These are phyloP conservation scores for Mirza zaza DNA, from an alignment of 2,113 vertebrate species.

Conservation along the genomic window DNA sequence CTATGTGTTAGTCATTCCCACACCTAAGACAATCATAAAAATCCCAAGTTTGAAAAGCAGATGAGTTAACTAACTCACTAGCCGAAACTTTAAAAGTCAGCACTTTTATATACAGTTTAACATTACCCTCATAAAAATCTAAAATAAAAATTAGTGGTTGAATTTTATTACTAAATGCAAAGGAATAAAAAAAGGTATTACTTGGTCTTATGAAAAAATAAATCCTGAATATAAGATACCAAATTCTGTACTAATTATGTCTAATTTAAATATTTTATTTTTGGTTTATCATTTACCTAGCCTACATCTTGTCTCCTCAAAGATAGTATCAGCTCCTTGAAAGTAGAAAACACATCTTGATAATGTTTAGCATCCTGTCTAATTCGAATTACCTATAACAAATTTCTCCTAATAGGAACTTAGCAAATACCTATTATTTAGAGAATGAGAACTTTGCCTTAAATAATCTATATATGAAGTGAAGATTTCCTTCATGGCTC, in stretches of 20 bases:
- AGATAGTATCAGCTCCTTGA: neutral
- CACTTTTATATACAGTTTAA: neutral
- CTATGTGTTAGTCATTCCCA: neutral
- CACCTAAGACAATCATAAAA: neutral
- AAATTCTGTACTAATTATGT: neutral
- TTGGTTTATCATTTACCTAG: neutral
- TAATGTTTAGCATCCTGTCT: slow-evolving; percentile 2
- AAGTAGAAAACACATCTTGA: neutral
- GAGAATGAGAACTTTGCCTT: neutral
- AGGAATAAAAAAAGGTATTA: neutral
- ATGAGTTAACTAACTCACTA: neutral
- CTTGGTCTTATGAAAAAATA: neutral
- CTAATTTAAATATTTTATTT: slow-evolving; percentile 26
- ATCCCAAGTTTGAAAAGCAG: neutral
- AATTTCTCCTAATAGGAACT: neutral
- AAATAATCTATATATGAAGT: neutral
- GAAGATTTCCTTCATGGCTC: neutral
- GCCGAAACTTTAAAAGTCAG: neutral
- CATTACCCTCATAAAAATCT: neutral
- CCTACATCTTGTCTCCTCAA: neutral
- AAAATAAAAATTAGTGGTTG: slow-evolving; percentile 3
- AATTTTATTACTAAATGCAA: neutral
- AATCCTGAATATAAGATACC: neutral
- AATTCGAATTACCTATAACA: neutral
- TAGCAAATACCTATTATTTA: neutral